Evolutionary conservation across 2,888 invertebrate species (phyloP), one percentile per base, ranked within the genome.

Genomic region (Tubulanus polymorphus): DNA sequence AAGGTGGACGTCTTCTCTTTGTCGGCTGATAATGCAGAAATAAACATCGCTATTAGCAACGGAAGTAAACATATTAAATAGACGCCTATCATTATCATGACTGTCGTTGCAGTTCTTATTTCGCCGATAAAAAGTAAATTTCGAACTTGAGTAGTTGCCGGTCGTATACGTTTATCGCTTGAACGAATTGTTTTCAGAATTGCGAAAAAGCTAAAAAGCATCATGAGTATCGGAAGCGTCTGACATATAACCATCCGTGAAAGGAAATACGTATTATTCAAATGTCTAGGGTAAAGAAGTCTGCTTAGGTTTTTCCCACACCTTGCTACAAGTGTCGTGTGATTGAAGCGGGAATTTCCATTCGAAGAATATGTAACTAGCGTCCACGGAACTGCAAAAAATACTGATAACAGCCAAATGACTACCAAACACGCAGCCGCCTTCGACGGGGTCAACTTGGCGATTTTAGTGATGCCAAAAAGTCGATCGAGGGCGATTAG

Each of bases 31-130:
- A n/a, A n/a, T 20, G 15, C 6, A 25, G 29, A 29, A n/a, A 28
- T 20, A 5, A 47, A 10, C 10, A 15, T 12, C n/a, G 32, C 6
- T 3, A 47, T 30, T 12, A 46, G 27, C 10, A 32, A 53, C 20
- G 53, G 53, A 29, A 53, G 32, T 30, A 30, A 53, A n/a, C 53
- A 46, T 27, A 45, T 15, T 18, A 28, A 25, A n/a, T 41, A 23
- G 10, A 53, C 18, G 5, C 46, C 20, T 1, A 53, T 46, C 46
- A 53, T 53, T 10, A 47, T 47, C 5, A 53, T n/a, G 23, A 53
- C 53, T 5, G 53, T 46, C 2, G 29, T 46, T 15, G 53, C 53
- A 28, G 53, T 53, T 29, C 53, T 5, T 47, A 53, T 53, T 30
- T 53, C 53, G 2, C 41, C n/a, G 5, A 46, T 45, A 32, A 53